Evolutionary conservation across 2,113 vertebrate species (phyloP), one percentile per base, ranked within the genome.

Genomic region (Nothobranchius furzeri): DNA sequence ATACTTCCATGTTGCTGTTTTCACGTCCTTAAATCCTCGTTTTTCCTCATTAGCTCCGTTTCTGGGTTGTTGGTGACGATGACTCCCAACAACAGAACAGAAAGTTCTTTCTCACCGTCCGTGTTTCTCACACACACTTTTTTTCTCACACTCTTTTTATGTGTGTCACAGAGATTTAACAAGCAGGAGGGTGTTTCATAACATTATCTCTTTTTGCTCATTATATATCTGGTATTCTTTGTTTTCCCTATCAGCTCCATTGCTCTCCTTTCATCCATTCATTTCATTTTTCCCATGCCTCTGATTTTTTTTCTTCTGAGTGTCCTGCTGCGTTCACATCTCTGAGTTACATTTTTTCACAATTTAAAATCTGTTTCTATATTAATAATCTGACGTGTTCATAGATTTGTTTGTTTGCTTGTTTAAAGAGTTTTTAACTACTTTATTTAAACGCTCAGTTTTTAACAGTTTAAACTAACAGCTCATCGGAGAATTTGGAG

Each of bases 111-210:
- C 63, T 60, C 42, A 15, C 13, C 58, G 36, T 61, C 48, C 59
- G 11, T 45, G 46, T 65, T 51, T 67, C 66, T 73, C 52, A 20
- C 53, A 49, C 42, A 5, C 14, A 60, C 45, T 43, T 55, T 51
- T 24, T n/a, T 3, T 51, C 9, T 60, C 42, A 47, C 59, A 10
- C 8, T 9, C 12, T 36, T 57, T 55, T n/a, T 58, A 45, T 35
- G 20, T 55, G 70, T 55, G 65, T 75, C 59, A 70, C 50, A 52
- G 59, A 59, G 79, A 84, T 77, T 76, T 65, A 46, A 78, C 64
- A 66, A 58, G 17, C 57, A 40, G 13, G 25, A 50, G 63, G 55
- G 75, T 57, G 57, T 81, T 83, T 86, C 54, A 35, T 63, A 81
- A 75, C 15, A n/a, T 64, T 54, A 73, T 82, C 70, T 60, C 35